Base-by-base conservation (phyloP, 2,888 invertebrate species). In the Lasioglossum figueresi region DNA sequence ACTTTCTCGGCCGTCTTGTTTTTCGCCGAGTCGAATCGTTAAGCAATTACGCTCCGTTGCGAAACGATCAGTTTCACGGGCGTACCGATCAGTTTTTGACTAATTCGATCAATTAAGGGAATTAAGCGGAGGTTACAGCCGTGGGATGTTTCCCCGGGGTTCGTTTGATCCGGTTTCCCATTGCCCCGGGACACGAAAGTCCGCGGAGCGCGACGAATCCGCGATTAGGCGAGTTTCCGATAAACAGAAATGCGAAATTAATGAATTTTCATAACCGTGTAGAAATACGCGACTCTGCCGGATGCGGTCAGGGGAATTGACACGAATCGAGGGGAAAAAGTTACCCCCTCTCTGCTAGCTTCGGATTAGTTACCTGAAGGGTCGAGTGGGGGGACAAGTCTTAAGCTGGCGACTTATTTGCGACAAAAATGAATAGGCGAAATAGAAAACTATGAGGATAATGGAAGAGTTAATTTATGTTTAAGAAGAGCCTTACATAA, bases 21-120 rank as follows among this genome's bases (percentile, higher is more conserved):
- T 74, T 52, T 23, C 34, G 19, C 37, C 52, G 52, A 78, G 48
- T 63, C 74, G 79, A 66, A 27, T 59, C 71, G 82, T 74, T 56
- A 16, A 37, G 77, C 34, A 81, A 71, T 81, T 72, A 37, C 59
- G 45, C 27, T 40, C 31, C 37, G 70, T 80, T 79, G 80, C 40
- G 80, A 71, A 83, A 80, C 80, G 71, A 66, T 70, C 63, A 76
- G 76, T 71, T 83, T 76, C 71, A 43, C 34, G 63, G 40, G 75
- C 79, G 37, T 74, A 66, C 71, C 80, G 63, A 76, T 48, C 40
- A 40, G 48, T 71, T 37, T 76, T 63, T 77, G 48, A 71, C 70
- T 78, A 71, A 70, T 78, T 76, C 45, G 37, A 72, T 72, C 37
- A 76, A 76, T 75, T 63, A 52, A 43, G 27, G 37, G 43, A 76